phyloP scores from a whole-genome alignment of 2,888 invertebrate species.

The Yponomeuta evonymella region DNA sequence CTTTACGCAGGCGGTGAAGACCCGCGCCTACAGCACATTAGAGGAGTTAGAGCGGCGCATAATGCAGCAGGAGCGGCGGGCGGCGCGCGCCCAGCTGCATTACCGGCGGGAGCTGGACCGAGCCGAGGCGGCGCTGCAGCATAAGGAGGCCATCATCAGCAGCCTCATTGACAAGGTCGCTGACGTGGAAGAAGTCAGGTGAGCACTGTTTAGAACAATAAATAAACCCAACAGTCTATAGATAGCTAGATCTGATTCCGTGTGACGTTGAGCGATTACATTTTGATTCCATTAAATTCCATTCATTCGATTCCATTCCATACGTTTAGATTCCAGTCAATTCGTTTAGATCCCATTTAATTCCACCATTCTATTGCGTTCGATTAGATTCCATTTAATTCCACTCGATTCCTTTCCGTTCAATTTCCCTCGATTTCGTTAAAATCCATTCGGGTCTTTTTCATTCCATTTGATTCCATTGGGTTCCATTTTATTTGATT shows the following conservation, averaged over 20 bases:
- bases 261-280: too few species aligned
- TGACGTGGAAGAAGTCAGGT: conserved; percentile 65
- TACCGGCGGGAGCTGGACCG: conserved; percentile 55
- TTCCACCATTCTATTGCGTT: too few species aligned
- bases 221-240: not conserved
- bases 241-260: not conserved
- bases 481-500: too few species aligned
- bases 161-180: conserved; percentile 67
- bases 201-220: conserved; percentile 14
- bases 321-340: too few species aligned
- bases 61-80: conserved; percentile 56
- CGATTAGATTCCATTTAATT: too few species aligned
- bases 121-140: conserved; percentile 48
- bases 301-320: too few species aligned
- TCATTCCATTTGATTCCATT: too few species aligned
- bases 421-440: too few species aligned
- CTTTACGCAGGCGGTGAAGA: conserved; percentile 55
- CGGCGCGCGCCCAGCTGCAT: conserved; percentile 52
- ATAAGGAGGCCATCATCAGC: conserved; percentile 62
- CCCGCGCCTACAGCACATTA: conserved; percentile 64
- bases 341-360: too few species aligned
- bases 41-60: conserved; percentile 68
- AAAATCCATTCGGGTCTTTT: too few species aligned
- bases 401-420: too few species aligned
- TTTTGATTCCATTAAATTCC: too few species aligned